Percentiles rank a stretch among this genome's conserved stretches.
phyloP scores from a whole-genome alignment of 1,140 invertebrate genomes.

The Phthorimaea operculella region DNA sequence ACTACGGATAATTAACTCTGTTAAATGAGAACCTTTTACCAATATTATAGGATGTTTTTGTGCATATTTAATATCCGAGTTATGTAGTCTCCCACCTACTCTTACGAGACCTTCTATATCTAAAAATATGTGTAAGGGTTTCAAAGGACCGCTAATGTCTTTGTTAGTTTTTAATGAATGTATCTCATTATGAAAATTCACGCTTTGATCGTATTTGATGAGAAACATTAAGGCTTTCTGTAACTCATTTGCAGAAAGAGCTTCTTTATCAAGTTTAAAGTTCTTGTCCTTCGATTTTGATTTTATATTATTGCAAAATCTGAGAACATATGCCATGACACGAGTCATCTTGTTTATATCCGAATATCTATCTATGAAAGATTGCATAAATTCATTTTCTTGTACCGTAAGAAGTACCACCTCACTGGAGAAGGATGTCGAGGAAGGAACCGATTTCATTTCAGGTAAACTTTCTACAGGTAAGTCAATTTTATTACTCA shows the following conservation, averaged over 20 bases:
- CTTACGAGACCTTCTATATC: constrained; percentile 23
- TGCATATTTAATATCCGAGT: constrained; percentile 14
- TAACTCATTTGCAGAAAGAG: not conserved
- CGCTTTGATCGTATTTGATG: not conserved
- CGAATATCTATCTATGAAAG: too few relatives aligned
- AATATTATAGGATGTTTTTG: constrained; percentile 30
- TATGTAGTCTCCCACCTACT: constrained; percentile 30
- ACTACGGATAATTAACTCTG: constrained; percentile 22
- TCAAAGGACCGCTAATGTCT: not conserved
- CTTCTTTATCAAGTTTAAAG: not conserved
- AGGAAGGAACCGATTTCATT: not conserved
- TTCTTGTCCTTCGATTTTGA: not conserved
- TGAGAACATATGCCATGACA: too few relatives aligned
- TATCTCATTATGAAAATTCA: not conserved
- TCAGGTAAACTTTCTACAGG: not conserved
- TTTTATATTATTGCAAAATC: too few relatives aligned
- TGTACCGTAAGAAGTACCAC: too few relatives aligned
- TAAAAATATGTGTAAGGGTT: constrained; percentile 13
- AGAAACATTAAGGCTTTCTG: not conserved
- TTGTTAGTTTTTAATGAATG: not conserved
- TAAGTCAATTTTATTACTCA: not conserved
- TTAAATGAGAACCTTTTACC: constrained; percentile 17
- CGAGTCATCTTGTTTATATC: too few relatives aligned
- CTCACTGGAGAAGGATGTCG: not conserved
- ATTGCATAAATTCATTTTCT: not conserved